These are phyloP conservation scores for Drosophila heteroneura DNA, from an alignment of 2,888 invertebrate species.

Conservation along the genomic window DNA sequence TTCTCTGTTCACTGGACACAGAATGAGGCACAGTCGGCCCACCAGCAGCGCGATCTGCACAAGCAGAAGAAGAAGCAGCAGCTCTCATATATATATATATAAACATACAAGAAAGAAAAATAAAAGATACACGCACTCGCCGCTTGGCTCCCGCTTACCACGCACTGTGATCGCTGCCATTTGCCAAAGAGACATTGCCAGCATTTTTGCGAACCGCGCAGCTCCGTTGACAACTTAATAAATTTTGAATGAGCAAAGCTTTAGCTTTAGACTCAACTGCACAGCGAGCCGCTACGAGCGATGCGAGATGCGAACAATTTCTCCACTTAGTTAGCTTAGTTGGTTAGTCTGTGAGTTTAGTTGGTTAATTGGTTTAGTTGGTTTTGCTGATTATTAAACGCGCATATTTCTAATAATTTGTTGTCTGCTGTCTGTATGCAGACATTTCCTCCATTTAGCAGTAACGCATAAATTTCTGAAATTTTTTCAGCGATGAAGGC, in stretches of 20 bases:
- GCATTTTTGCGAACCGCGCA: conserved; percentile 65
- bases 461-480: conserved; percentile 78
- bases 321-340: conserved; percentile 40
- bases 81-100: conserved; percentile 6
- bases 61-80: conserved; percentile 9
- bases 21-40: conserved; percentile 41
- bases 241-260: conserved; percentile 67
- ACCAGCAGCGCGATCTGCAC: conserved; percentile 54
- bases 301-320: conserved; percentile 30
- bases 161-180: conserved; percentile 14
- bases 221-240: conserved; percentile 76
- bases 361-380: conserved; percentile 36
- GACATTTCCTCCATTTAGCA: conserved; percentile 78
- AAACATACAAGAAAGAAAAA: conserved; percentile 1
- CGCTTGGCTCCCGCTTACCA: background rate
- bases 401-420: conserved; percentile 79
- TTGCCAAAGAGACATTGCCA: conserved; percentile 61
- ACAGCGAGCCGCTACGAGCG: conserved; percentile 14
- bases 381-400: conserved; percentile 71
- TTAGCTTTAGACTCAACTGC: conserved; percentile 1
- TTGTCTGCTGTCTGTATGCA: conserved; percentile 35
- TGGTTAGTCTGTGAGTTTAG: conserved; percentile 43
- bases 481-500: conserved; percentile 61
- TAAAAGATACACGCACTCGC: conserved; percentile 24
- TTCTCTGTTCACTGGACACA: conserved; percentile 44